Evolutionary conservation across 37 sponge, comb jelly and placozoan genomes (phyloP).

Genomic region (Diacarnus erythraeanus): DNA sequence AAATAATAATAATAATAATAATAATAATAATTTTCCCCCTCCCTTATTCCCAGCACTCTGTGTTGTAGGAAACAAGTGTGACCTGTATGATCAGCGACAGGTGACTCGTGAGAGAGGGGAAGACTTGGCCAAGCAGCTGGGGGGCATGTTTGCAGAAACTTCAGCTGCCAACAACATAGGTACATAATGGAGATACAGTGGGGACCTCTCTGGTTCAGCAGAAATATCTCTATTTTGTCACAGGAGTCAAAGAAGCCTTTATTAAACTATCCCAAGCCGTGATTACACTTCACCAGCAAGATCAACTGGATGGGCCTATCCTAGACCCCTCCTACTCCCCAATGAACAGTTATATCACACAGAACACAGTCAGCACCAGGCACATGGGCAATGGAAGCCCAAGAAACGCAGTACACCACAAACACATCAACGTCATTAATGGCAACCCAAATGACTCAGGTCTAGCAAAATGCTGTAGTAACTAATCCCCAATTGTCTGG

Average conservation of each 20-base stretch:
- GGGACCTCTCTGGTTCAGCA: background rate
- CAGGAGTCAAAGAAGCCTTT: conserved; percentile 69
- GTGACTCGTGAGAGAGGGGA: conserved; percentile 43
- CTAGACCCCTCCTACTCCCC: conserved; percentile 13
- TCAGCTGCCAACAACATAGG: conserved; percentile 58
- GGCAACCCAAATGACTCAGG: no score
- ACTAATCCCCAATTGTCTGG: no score
- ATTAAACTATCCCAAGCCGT: conserved; percentile 59
- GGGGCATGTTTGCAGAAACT: conserved; percentile 65
- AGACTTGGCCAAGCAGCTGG: conserved; percentile 46
- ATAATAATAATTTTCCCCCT: background rate
- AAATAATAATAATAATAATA: no score
- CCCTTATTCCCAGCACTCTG: conserved; percentile 34
- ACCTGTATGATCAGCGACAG: conserved; percentile 41
- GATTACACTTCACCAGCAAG: conserved; percentile 32
- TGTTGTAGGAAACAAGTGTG: conserved; percentile 69
- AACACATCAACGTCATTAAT: no score
- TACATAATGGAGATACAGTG: conserved; percentile 1
- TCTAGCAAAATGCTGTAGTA: no score
- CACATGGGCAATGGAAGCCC: no score
- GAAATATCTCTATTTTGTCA: background rate
- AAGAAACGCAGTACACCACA: no score
- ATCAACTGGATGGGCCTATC: background rate
- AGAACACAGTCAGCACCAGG: no score
- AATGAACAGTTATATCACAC: background rate